A percentile compares a stretch with the other conserved stretches of the same genome.
Evolutionary conservation across 2,888 invertebrate species (phyloP).

Genomic region (Luperina nickerlii): DNA sequence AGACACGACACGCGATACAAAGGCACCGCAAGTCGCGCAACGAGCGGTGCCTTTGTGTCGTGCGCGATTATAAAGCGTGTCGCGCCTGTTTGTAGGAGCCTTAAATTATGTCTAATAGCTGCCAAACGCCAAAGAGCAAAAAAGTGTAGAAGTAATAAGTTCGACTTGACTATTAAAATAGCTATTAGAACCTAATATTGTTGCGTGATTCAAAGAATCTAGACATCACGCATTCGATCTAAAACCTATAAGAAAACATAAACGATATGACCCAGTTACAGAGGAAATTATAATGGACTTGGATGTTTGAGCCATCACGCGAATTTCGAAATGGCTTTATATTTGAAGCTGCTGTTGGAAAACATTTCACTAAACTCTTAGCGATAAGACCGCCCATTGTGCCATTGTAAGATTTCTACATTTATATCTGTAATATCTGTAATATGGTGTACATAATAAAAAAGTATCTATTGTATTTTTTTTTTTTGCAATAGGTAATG

Average conservation of each 20-base stretch:
- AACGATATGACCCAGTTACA: conserved; percentile 34
- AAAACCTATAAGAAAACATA: conserved; percentile 38
- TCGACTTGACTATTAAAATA: background rate
- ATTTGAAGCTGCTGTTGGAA: background rate
- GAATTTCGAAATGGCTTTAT: background rate
- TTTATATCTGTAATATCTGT: no score
- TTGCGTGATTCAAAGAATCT: conserved; percentile 43
- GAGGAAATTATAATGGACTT: conserved; percentile 25
- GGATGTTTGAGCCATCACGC: conserved; percentile 16
- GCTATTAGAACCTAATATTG: background rate
- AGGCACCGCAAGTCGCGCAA: no score
- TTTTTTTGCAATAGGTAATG: background rate
- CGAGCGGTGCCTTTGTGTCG: no score
- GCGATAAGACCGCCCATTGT: background rate
- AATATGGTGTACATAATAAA: no score
- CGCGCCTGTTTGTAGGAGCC: no score
- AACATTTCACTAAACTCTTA: background rate
- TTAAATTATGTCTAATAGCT: background rate
- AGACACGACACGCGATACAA: no score
- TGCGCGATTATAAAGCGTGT: no score
- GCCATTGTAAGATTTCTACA: no score
- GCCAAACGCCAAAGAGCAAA: conserved; percentile 3
- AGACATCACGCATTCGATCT: conserved; percentile 38
- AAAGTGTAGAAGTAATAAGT: background rate
- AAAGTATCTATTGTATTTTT: no score